Evolutionary conservation across 2,888 invertebrate genomes (phyloP).

Genomic region (Muscina levida): DNA sequence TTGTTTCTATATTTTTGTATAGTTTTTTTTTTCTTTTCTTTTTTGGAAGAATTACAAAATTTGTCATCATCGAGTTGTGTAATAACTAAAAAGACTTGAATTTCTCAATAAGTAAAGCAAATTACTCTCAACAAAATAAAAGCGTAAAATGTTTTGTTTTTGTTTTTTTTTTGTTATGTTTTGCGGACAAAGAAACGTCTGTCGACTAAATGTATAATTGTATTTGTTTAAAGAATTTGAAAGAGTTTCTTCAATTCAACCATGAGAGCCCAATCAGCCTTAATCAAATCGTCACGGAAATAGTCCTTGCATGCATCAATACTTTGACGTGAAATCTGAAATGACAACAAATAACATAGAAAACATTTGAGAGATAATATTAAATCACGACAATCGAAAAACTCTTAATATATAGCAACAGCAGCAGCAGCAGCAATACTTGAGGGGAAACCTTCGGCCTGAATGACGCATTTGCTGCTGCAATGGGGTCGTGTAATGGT

Average conservation of each 20-base stretch:
- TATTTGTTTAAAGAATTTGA: slow-evolving; percentile 89
- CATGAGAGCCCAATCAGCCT: slow-evolving; percentile 99
- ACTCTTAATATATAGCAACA: background rate
- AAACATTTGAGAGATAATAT: slow-evolving; percentile 11
- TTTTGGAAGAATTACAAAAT: slow-evolving; percentile 37
- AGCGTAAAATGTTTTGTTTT: background rate
- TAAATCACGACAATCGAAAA: background rate
- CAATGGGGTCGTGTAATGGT: too few species aligned
- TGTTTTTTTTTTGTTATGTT: background rate
- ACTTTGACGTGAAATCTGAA: slow-evolving; percentile 96
- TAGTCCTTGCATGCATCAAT: slow-evolving; percentile 99
- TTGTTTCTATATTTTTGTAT: slow-evolving; percentile 26
- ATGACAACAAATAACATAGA: slow-evolving; percentile 47
- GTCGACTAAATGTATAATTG: slow-evolving; percentile 13
- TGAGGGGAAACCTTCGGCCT: background rate
- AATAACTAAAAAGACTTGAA: slow-evolving; percentile 27
- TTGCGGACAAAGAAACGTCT: slow-evolving; percentile 6
- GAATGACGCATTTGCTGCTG: slow-evolving; percentile 9
- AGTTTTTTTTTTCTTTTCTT: slow-evolving; percentile 32
- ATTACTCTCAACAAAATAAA: background rate
- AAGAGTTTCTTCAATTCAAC: slow-evolving; percentile 98
- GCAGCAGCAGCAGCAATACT: too few species aligned
- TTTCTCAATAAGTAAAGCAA: too few species aligned
- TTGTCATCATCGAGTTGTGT: too few species aligned
- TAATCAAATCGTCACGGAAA: slow-evolving; percentile 98